Percentiles rank a stretch among this genome's conserved stretches.
phyloP scores from a whole-genome alignment of 2,797 vertebrate genomes.

The Gymnoscopelus microlampas region DNA sequence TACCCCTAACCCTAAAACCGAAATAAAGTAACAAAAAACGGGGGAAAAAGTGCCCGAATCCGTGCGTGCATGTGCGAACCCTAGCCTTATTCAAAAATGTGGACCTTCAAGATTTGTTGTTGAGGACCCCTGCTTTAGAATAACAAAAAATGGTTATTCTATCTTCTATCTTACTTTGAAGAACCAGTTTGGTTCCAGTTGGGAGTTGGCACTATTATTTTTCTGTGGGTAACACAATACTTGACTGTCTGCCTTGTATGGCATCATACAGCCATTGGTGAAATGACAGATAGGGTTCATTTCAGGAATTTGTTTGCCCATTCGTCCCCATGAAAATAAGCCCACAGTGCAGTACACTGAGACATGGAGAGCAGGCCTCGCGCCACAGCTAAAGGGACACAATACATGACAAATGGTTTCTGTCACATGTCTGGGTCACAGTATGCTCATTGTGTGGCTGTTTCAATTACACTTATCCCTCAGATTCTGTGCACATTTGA shows the following conservation, averaged over 20 bases:
- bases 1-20: too few relatives aligned
- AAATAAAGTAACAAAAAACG: too few relatives aligned
- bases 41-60: too few relatives aligned
- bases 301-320: slow-evolving; percentile 29
- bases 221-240: slow-evolving; percentile 24
- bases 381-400: slow-evolving; percentile 34
- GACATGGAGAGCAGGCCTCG: slow-evolving; percentile 15
- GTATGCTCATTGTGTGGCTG: slow-evolving; percentile 57
- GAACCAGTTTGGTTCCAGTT: too few relatives aligned
- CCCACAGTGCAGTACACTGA: slow-evolving; percentile 11
- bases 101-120: too few relatives aligned
- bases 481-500: too few relatives aligned
- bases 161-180: too few relatives aligned
- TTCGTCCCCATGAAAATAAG: slow-evolving; percentile 30
- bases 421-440: slow-evolving; percentile 54
- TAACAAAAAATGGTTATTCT: too few relatives aligned
- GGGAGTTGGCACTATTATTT: too few relatives aligned
- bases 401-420: slow-evolving; percentile 52
- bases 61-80: too few relatives aligned
- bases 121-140: too few relatives aligned
- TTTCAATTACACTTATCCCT: slow-evolving; percentile 33
- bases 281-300: slow-evolving; percentile 43
- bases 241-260: slow-evolving; percentile 16
- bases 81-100: too few relatives aligned
- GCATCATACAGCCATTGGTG: slow-evolving; percentile 37